Evolutionary conservation across 2,113 vertebrate species (phyloP), one percentile per base, ranked within the genome.

Genomic region (Chauna torquata): DNA sequence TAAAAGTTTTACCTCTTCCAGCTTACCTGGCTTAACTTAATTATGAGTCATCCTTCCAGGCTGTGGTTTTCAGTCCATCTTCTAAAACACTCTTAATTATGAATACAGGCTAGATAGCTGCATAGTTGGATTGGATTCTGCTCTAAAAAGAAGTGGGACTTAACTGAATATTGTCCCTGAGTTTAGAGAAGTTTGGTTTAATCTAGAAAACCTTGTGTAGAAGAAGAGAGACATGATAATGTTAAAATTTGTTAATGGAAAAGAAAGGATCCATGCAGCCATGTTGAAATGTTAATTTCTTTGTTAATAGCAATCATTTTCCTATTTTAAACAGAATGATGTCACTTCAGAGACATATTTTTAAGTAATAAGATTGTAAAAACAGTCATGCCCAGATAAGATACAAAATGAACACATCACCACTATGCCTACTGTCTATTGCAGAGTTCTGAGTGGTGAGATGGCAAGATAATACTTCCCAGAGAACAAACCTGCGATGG

Each of bases 1-100:
- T 66, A 62, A 78, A 75, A n/a, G 65, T 89, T 95, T 95, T 58
- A 5, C 74, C 24, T 86, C 34, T 86, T 87, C 13, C 9, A 70
- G 5, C 0, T 91, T 77, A 49, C 8, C 18, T 93, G 44, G 11
- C 19, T 86, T 91, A 69, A 59, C 23, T 84, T 82, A 82, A 65
- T 64, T 30, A 42, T 65, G 40, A 69, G 4, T 47, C 28, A 16
- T 84, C 42, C n/a, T 88, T 66, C 69, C 42, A 58, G n/a, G 42
- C 11, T 66, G 8, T 66, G 22, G 3, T 82, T 91, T 83, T 86
- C 66, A 71, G 19, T 84, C 27, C n/a, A 34, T 58, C 36, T 65
- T 79, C 58, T 69, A 65, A 82, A 71, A 40, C 13, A 72, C 24
- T 54, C 10, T 59, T 8, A n/a, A 50, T 72, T 44, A 68, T 90